phyloP scores from a whole-genome alignment of 2,888 invertebrate genomes.

The Tribolium freemani region DNA sequence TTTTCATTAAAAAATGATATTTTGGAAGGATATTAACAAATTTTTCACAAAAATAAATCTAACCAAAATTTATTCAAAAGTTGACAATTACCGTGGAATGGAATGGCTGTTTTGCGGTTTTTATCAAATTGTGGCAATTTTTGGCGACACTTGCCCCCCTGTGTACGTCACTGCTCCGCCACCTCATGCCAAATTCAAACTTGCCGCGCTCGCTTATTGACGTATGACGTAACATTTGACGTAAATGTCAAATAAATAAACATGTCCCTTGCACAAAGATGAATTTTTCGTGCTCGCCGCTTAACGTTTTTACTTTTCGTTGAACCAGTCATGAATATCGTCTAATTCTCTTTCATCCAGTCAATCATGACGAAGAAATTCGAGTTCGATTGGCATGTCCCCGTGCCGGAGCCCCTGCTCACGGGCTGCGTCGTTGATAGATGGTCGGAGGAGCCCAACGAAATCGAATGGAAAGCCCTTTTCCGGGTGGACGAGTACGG shows the following conservation, averaged over 20 bases:
- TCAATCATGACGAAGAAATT: slow-evolving; percentile 94
- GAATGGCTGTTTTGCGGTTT: no score
- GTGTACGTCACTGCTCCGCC: neutral
- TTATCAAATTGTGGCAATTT: no score
- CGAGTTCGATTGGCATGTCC: slow-evolving; percentile 98
- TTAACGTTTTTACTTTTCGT: slow-evolving; percentile 27
- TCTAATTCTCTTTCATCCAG: slow-evolving; percentile 4
- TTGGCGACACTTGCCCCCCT: no score
- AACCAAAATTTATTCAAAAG: no score
- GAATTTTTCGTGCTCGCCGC: slow-evolving; percentile 28
- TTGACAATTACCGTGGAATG: no score
- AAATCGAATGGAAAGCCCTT: slow-evolving; percentile 87
- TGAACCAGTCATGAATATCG: slow-evolving; percentile 12
- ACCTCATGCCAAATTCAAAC: neutral
- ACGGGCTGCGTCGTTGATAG: slow-evolving; percentile 94
- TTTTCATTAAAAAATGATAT: no score
- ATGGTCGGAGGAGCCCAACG: slow-evolving; percentile 98
- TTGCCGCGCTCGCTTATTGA: slow-evolving; percentile 4
- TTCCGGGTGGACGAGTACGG: slow-evolving; percentile 98
- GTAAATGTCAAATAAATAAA: slow-evolving; percentile 29
- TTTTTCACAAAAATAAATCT: no score
- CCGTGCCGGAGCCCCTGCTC: slow-evolving; percentile 89
- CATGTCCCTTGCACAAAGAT: slow-evolving; percentile 33
- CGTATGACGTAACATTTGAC: slow-evolving; percentile 28
- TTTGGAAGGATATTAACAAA: no score